Evolutionary conservation across 2,888 invertebrate species (phyloP).

Genomic region (Sclerodermus sp.): DNA sequence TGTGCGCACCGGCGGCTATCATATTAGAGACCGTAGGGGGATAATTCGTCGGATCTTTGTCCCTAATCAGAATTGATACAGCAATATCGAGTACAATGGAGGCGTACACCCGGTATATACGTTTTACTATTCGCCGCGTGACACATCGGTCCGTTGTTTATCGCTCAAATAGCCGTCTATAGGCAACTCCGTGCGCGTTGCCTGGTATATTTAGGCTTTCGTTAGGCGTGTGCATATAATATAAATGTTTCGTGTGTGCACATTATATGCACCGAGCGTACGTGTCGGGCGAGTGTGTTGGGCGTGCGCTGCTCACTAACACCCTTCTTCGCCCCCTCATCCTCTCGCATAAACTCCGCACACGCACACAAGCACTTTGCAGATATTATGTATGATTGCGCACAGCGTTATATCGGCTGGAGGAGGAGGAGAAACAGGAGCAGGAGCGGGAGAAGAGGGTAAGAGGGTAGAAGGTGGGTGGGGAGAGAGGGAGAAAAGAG

Average conservation of each 20-base stretch:
- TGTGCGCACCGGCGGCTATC: conserved; percentile 32
- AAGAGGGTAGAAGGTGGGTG: neutral
- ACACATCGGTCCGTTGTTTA: conserved; percentile 36
- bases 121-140: conserved; percentile 38
- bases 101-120: conserved; percentile 37
- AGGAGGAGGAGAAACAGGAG: too few species aligned
- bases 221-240: conserved; percentile 36
- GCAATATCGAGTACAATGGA: conserved; percentile 34
- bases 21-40: conserved; percentile 32
- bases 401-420: too few species aligned
- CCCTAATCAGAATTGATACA: conserved; percentile 41
- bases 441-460: too few species aligned
- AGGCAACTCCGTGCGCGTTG: conserved; percentile 37
- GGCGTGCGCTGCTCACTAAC: too few species aligned
- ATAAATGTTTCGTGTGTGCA: conserved; percentile 30
- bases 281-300: too few species aligned
- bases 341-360: too few species aligned
- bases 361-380: neutral
- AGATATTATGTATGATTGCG: too few species aligned
- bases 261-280: conserved; percentile 19
- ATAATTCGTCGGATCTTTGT: conserved; percentile 41
- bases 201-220: conserved; percentile 40
- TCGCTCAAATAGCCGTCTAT: conserved; percentile 38
- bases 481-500: neutral
- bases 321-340: too few species aligned